Evolutionary conservation across 2,797 vertebrate species (phyloP), one percentile per base, ranked within the genome.

Genomic region (Sebastes diaconus): DNA sequence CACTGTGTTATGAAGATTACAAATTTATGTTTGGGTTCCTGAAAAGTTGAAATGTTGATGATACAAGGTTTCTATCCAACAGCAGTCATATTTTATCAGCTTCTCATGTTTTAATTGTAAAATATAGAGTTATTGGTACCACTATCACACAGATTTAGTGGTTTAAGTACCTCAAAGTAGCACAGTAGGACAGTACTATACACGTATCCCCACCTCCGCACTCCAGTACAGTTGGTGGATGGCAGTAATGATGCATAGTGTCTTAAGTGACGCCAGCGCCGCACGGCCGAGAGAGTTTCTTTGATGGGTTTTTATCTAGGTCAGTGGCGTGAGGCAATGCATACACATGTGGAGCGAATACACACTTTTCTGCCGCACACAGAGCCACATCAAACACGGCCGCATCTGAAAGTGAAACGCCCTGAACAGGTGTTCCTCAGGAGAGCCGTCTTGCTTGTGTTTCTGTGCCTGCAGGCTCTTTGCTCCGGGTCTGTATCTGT

Each of bases 371-470:
- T 36, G n/a, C 22, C 76, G 25, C 61, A 75, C 81, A 73, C 69
- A 54, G 24, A 65, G 54, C 36, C 72, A 80, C 88, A 84, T 87
- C 88, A 88, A 84, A 88, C 83, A 63, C 83, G 72, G 84, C 79
- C 81, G 73, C 76, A 85, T 84, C 75, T 81, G 77, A 84, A 73
- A 83, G 72, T 61, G 77, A 82, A 77, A 75, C 72, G 14, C 63
- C 79, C 75, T 36, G 83, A 88, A 88, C 92, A 93, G 88, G 91
- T 93, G 90, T 90, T 93, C 74, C 84, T 88, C 83, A 25, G 54
- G 87, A 87, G 83, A 90, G 39, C 67, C 64, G 77, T 73, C 18
- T 29, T 66, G 84, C 81, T 85, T 80, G 73, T 85, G 81, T 87
- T 86, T 83, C 79, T 87, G 66, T 72, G 87, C 90, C 90, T 77